Conservation (phyloP, 2,113 vertebrate genomes). For the Guaruba guarouba region DNA sequence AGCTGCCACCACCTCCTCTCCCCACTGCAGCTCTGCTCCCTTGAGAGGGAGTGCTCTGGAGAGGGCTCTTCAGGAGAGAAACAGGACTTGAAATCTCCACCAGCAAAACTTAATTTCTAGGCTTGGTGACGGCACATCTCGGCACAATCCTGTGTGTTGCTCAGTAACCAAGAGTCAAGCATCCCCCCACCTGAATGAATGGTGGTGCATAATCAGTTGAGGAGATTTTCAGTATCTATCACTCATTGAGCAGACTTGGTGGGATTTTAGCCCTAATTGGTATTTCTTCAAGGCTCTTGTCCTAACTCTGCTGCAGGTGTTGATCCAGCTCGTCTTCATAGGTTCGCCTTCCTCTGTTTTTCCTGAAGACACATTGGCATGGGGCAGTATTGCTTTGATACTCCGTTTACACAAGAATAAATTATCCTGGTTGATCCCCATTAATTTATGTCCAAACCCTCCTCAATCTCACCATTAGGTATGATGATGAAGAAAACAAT, state of each 20-base stretch:
- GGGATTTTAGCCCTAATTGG: background rate
- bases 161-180: background rate
- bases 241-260: background rate
- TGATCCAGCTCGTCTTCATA: background rate
- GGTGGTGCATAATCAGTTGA: rapidly evolving
- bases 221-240: background rate
- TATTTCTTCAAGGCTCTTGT: background rate
- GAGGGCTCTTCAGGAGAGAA: background rate
- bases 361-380: background rate
- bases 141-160: background rate
- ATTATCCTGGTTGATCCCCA: background rate
- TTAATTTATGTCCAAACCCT: background rate
- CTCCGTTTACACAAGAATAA: background rate
- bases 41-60: rapidly evolving
- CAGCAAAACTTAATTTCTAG: background rate
- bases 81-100: background rate
- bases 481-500: background rate
- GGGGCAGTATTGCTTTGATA: background rate
- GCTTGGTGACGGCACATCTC: background rate
- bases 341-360: background rate
- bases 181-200: background rate
- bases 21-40: background rate
- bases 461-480: background rate
- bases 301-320: background rate
- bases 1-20: rapidly evolving